Evolutionary conservation across 2,888 invertebrate genomes (phyloP), one percentile per base, ranked within the genome.

Genomic region (Chrysolina oricalcia): DNA sequence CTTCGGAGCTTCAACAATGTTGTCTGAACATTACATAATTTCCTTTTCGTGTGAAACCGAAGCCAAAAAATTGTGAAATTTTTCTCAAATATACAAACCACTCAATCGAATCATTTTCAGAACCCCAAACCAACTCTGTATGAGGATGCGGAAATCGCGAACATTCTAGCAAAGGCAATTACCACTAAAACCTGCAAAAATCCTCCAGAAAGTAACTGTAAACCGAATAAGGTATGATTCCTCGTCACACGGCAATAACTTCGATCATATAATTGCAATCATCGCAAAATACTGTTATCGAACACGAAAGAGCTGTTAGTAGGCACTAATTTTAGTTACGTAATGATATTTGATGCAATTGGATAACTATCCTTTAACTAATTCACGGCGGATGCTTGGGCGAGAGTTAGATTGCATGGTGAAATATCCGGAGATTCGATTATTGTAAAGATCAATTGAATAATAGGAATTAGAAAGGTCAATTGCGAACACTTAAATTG

Each of bases 251-350:
- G n/a, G 59, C 17, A n/a, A n/a, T 35, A 59, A 27, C 59, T 27
- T 59, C 59, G 59, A 59, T 27, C 59, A 56, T 23, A n/a, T 59
- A 59, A 59, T 59, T 59, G 59, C 59, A 59, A 59, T 59, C 59
- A 35, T 59, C 59, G 23, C 59, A 17, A 59, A 59, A n/a, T 59
- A 59, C 59, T 15, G 59, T 59, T 59, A 59, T 59, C 15, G 23
- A n/a, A 35, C 59, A 59, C 27, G 59, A 4, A 59, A 10, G 15
- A 35, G 35, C 35, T 59, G 35, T n/a, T 1, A 35, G 59, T n/a
- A 1, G 27, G 35, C 59, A 59, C 27, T 59, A 23, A 59, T 59
- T 59, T 35, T 8, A 6, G 10, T 59, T 35, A 27, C 59, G 59
- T 59, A 59, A 59, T 27, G n/a, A 35, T 59, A 59, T 59, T 27